These are phyloP conservation scores for Drosophila carrolli DNA, from an alignment of 1,140 invertebrate genomes.

Conservation along the genomic window DNA sequence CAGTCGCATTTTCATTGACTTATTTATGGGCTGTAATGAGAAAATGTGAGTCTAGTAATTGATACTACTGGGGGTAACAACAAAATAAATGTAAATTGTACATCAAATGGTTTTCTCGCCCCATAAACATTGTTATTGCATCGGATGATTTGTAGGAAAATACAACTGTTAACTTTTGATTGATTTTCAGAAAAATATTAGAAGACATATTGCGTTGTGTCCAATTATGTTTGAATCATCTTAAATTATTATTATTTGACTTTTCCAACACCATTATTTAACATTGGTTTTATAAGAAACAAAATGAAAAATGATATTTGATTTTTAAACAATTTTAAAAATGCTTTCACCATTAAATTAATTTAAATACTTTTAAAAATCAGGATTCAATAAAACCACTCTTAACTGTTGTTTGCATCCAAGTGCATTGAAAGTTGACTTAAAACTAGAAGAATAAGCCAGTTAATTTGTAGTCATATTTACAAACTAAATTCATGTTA, in stretches of 20 bases:
- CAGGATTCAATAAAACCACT: too few species aligned
- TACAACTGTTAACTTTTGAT: not conserved
- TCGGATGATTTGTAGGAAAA: not conserved
- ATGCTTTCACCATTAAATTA: too few species aligned
- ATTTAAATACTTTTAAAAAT: too few species aligned
- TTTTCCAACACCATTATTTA: not conserved
- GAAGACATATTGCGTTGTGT: not conserved
- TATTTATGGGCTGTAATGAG: constrained; percentile 46
- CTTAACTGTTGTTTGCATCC: too few species aligned
- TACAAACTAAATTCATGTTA: too few species aligned
- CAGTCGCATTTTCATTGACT: constrained; percentile 27
- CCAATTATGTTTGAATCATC: not conserved
- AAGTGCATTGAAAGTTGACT: too few species aligned
- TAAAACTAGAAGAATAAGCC: too few species aligned
- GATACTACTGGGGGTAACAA: constrained; percentile 20
- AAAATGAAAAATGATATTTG: too few species aligned
- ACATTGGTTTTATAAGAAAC: too few species aligned
- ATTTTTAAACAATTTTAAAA: too few species aligned
- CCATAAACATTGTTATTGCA: constrained; percentile 22
- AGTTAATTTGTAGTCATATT: too few species aligned
- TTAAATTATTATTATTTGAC: not conserved
- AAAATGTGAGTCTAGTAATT: constrained; percentile 38
- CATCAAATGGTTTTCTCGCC: constrained; percentile 27
- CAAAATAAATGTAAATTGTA: constrained; percentile 24
- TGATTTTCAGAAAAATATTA: not conserved